These are phyloP conservation scores for Nymphalis c-album DNA, from an alignment of 2,888 invertebrate genomes.

Conservation along the genomic window DNA sequence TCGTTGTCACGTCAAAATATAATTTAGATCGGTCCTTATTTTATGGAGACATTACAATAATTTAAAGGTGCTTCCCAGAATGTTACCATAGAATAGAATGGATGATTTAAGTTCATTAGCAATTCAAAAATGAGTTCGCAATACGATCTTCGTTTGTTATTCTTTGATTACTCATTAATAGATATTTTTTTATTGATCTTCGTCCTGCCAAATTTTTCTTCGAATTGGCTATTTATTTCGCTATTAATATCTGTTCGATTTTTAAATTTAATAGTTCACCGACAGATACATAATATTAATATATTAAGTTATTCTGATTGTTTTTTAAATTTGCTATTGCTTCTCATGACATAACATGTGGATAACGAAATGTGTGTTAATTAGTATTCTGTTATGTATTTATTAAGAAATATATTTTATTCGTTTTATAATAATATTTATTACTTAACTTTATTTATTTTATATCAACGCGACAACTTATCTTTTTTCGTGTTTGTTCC, in stretches of 20 bases:
- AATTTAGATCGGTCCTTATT: conserved; percentile 64
- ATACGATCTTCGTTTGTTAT: conserved; percentile 44
- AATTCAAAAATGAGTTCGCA: conserved; percentile 34
- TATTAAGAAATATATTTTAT: background rate
- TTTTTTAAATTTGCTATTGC: conserved; percentile 26
- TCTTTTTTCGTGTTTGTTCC: background rate
- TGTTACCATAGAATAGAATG: conserved; percentile 47
- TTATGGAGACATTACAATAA: conserved; percentile 65
- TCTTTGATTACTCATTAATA: conserved; percentile 69
- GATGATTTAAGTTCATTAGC: conserved; percentile 69
- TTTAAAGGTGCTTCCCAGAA: conserved; percentile 66
- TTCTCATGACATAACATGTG: conserved; percentile 16
- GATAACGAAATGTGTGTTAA: conserved; percentile 18
- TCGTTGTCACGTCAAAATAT: conserved; percentile 65
- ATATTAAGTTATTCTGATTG: conserved; percentile 7
- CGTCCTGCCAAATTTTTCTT: conserved; percentile 41
- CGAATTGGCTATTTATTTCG: conserved; percentile 45
- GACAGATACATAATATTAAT: conserved; percentile 26
- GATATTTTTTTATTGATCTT: conserved; percentile 64
- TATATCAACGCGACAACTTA: background rate
- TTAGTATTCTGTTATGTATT: conserved; percentile 10
- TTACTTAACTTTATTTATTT: background rate
- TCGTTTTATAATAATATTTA: background rate
- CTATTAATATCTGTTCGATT: conserved; percentile 29
- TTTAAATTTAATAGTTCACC: conserved; percentile 26